These are phyloP conservation scores for Halcyon malimbica DNA, from an alignment of 2,113 vertebrate species.

Conservation along the genomic window DNA sequence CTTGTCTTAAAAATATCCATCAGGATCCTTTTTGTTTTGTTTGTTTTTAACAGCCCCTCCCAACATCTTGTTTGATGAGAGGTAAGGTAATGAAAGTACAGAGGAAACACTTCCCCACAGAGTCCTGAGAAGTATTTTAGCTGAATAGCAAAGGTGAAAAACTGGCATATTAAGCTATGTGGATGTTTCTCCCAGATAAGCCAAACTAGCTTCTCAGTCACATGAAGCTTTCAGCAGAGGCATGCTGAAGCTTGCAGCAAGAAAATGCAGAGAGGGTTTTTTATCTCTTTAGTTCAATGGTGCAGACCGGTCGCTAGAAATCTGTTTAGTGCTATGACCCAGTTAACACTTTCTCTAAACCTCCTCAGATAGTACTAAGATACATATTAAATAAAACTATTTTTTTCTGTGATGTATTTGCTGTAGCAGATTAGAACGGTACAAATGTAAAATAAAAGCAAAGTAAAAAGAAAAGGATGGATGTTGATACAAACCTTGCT, in stretches of 20 bases:
- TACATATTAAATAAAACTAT: fast-evolving
- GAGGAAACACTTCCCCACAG: neutral
- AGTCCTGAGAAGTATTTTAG: neutral
- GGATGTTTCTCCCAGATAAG: neutral
- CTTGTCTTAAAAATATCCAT: neutral
- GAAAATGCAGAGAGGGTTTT: neutral
- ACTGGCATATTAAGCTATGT: neutral
- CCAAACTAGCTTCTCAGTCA: neutral
- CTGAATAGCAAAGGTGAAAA: neutral
- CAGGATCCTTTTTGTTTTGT: neutral
- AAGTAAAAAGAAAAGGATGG: constrained; percentile 56
- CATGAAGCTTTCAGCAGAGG: neutral
- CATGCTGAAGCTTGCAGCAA: neutral
- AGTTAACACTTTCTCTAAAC: neutral
- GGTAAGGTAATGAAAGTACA: neutral
- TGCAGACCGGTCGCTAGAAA: neutral
- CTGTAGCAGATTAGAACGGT: neutral
- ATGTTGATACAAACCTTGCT: constrained; percentile 84
- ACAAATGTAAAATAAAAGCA: constrained; percentile 37
- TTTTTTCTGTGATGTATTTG: constrained; percentile 8
- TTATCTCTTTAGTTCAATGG: neutral
- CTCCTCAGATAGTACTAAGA: constrained; percentile 29
- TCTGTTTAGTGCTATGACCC: neutral
- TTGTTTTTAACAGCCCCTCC: neutral
- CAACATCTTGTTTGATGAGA: neutral